Evolutionary conservation across 2,797 vertebrate genomes (phyloP).

Genomic region (Uromys caudimaculatus): DNA sequence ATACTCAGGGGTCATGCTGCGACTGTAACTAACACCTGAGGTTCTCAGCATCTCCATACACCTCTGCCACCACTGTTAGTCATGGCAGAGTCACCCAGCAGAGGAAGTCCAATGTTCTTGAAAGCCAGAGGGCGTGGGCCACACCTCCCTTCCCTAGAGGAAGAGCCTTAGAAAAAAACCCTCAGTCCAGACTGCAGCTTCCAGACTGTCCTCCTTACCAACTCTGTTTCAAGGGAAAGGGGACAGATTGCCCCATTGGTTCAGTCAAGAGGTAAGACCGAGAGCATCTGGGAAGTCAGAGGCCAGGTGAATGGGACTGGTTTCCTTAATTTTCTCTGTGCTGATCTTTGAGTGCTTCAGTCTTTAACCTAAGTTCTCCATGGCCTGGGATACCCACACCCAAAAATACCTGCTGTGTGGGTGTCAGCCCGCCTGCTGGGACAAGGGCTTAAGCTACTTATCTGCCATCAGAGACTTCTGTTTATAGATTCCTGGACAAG

Average conservation of each 20-base stretch:
- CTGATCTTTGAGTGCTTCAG: neutral
- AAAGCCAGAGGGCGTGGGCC: conserved; percentile 17
- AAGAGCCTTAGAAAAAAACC: neutral
- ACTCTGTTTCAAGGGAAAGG: neutral
- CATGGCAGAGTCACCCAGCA: conserved; percentile 8
- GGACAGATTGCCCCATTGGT: neutral
- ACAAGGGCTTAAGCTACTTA: neutral
- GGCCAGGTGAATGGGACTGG: neutral
- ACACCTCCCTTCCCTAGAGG: neutral
- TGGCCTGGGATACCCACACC: neutral
- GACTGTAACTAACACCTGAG: neutral
- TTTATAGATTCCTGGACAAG: neutral
- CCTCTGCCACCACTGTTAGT: neutral
- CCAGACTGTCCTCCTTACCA: neutral
- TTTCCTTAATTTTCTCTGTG: neutral
- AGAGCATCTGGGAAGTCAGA: neutral
- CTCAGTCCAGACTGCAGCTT: accelerated
- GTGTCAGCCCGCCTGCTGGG: neutral
- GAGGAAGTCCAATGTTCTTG: neutral
- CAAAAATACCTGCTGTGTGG: neutral
- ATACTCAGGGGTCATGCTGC: neutral
- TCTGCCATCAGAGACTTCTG: neutral
- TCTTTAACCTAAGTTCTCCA: neutral
- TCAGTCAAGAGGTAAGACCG: neutral
- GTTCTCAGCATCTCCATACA: neutral